Conservation (phyloP, 1,140 invertebrate species). For the Bombus pyrosoma region DNA sequence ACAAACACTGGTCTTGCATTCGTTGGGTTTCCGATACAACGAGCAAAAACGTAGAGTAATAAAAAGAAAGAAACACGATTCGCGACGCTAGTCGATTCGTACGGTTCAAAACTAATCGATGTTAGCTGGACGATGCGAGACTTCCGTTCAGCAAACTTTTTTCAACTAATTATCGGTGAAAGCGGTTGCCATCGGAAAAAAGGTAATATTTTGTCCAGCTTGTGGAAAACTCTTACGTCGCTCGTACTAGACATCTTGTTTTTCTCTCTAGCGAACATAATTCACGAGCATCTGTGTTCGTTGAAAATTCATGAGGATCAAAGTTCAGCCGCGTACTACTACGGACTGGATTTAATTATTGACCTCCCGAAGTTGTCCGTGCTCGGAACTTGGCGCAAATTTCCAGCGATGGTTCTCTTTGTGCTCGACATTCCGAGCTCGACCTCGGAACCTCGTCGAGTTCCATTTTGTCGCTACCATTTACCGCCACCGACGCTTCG, state of each 20-base stretch:
- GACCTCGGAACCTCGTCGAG: neutral
- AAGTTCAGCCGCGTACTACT: slow-evolving; percentile 24
- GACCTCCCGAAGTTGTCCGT: slow-evolving; percentile 18
- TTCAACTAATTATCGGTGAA: neutral
- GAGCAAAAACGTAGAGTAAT: neutral
- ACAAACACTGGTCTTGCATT: neutral
- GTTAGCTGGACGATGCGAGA: too few species aligned
- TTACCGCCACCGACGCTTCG: neutral
- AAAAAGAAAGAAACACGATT: neutral
- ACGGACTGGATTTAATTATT: slow-evolving; percentile 62
- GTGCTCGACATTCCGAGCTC: neutral
- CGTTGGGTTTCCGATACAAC: neutral
- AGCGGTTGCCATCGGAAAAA: neutral
- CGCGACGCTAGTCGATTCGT: neutral
- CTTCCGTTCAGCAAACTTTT: neutral
- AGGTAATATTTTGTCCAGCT: neutral
- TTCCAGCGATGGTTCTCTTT: slow-evolving; percentile 8
- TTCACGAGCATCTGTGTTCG: slow-evolving; percentile 13
- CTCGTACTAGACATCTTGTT: neutral
- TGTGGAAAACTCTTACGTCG: neutral
- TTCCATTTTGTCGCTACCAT: too few species aligned
- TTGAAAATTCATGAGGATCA: slow-evolving; percentile 63
- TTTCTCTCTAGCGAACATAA: slow-evolving; percentile 39
- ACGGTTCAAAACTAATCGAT: too few species aligned
- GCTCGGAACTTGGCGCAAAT: slow-evolving; percentile 5